phyloP scores from a whole-genome alignment of 2,797 vertebrate genomes.

The Knipowitschia caucasica region DNA sequence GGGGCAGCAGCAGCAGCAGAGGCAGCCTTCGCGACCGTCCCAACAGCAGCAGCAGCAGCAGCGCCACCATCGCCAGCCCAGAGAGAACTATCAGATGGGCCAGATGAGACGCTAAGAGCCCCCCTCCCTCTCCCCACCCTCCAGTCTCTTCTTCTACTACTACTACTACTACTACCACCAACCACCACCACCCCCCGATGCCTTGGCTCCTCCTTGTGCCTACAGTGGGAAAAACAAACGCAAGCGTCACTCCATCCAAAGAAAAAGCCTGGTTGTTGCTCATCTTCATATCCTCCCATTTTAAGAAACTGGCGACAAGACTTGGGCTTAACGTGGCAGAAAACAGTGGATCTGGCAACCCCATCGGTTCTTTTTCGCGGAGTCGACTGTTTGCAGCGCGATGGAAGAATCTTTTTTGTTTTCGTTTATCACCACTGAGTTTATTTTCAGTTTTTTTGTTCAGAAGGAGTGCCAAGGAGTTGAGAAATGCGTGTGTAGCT shows the following conservation, averaged over 20 bases:
- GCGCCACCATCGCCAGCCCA: conserved; percentile 88
- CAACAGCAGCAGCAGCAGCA: conserved; percentile 77
- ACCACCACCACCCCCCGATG: conserved; percentile 76
- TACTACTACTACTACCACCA: conserved; percentile 54
- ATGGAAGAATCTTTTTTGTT: conserved; percentile 46
- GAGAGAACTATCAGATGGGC: conserved; percentile 97
- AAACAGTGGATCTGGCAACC: conserved; percentile 50
- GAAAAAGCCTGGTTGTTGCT: conserved; percentile 84
- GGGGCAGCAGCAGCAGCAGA: conserved; percentile 61
- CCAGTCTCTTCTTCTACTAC: conserved; percentile 53
- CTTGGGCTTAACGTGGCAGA: conserved; percentile 46
- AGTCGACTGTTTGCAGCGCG: conserved; percentile 65
- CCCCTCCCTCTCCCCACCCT: conserved; percentile 64
- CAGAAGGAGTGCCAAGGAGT: conserved; percentile 74
- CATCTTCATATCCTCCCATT: conserved; percentile 75
- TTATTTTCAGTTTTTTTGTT: conserved; percentile 29
- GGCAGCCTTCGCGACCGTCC: conserved; percentile 65
- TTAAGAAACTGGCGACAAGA: conserved; percentile 47
- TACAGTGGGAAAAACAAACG: conserved; percentile 96
- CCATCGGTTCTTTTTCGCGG: conserved; percentile 60
- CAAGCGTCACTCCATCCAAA: conserved; percentile 92
- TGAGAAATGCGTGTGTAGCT: conserved; percentile 69
- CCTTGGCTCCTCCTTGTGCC: conserved; percentile 99
- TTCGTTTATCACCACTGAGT: conserved; percentile 30
- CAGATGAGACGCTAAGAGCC: conserved; percentile 93